These are phyloP conservation scores for Proteles cristata DNA, from an alignment of 2,113 vertebrate species.

Conservation along the genomic window DNA sequence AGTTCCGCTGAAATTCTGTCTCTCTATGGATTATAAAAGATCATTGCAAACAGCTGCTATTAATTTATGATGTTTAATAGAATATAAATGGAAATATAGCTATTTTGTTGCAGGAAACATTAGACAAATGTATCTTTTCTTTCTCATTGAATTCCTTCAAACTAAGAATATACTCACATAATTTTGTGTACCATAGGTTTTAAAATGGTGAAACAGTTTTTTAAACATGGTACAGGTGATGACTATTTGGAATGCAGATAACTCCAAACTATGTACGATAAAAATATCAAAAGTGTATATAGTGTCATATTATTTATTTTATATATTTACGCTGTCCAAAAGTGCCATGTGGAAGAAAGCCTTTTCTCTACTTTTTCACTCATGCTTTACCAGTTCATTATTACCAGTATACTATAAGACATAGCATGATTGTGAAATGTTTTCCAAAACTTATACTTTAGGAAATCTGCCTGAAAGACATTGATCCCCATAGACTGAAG, in stretches of 20 bases:
- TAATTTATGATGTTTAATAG: constrained; percentile 25
- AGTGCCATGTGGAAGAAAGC: not conserved
- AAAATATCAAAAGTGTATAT: not conserved
- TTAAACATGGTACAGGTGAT: not conserved
- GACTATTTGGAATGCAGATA: not conserved
- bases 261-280: not conserved
- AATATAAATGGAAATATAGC: not conserved
- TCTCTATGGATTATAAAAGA: not conserved
- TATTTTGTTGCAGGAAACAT: constrained; percentile 46
- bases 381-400: not conserved
- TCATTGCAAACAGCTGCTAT: not conserved
- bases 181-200: not conserved
- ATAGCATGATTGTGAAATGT: not conserved
- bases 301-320: not conserved
- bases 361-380: not conserved
- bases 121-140: constrained; percentile 36
- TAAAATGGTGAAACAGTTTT: not conserved
- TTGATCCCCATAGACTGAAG: not conserved
- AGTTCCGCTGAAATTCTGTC: not conserved
- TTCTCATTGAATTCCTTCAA: constrained; percentile 32
- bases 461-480: not conserved
- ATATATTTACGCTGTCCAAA: not conserved
- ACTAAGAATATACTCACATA: not conserved
- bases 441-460: not conserved
- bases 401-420: not conserved